Base-by-base conservation (phyloP, 2,113 vertebrate genomes). In the Cinclus mexicanus region DNA sequence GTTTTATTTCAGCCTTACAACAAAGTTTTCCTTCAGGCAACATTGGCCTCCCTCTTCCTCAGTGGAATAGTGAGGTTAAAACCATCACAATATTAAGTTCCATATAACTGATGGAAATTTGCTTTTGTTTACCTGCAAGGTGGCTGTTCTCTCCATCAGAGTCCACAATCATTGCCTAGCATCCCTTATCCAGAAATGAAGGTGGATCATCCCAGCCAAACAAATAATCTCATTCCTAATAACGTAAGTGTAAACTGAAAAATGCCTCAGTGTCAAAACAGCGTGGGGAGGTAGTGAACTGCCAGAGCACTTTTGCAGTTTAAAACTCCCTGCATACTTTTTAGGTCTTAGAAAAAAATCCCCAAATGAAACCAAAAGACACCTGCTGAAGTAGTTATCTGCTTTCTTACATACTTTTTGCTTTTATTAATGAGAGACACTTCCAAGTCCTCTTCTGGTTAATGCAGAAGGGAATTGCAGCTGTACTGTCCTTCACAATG, bases 161-260 rank as follows among this genome's bases (percentile, higher is more conserved):
- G 64, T 93, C 71, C 88, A 52, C 93, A 95, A 23, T 91, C 92
- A 42, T 39, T 96, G 83, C 95, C 97, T 95, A 95, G 46, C 33
- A 12, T 98, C 74, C 85, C 97, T 91, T 94, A 87, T 90, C 80
- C 95, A 97, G 98, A 98, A 96, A 83, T 96, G 95, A 98, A 97
- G 92, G 82, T 90, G 87, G 98, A 98, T 83, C 94, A 95, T 94
- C 96, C 96, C 89, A 97, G 97, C 94, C 97, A 97, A 95, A 94
- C 95, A 91, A 95, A 91, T 95, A 97, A 96, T 88, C 96, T 95
- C 91, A 35, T 94, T 95, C 96, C 97, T 72, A 97, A 97, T 94
- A 98, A 97, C 0, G 98, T 98, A 98, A 98, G 98, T 97, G 72
- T 71, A 90, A 88, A 83, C 42, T 70, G 47, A 79, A 82, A 88